Evolutionary conservation across 1,140 invertebrate genomes (phyloP).

Genomic region (Drosophila baimaii): DNA sequence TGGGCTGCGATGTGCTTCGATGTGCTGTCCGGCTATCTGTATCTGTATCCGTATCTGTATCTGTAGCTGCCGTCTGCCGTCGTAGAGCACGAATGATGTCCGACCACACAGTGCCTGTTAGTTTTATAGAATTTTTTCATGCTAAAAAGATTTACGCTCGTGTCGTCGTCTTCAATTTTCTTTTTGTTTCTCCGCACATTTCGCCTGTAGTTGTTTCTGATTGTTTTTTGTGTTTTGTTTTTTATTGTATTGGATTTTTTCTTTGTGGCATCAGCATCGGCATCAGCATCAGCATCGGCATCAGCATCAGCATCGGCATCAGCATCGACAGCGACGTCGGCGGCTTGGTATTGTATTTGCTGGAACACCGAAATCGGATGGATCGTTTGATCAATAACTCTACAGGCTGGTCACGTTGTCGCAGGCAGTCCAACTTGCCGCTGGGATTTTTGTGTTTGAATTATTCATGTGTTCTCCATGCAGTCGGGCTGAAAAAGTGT

Average conservation of each 20-base stretch:
- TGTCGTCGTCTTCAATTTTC: constrained; percentile 81
- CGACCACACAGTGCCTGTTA: constrained; percentile 80
- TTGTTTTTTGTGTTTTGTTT: constrained; percentile 32
- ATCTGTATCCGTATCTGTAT: constrained; percentile 54
- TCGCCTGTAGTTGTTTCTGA: constrained; percentile 57
- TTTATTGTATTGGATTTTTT: constrained; percentile 39
- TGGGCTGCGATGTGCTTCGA: constrained; percentile 1
- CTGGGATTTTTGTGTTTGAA: constrained; percentile 62
- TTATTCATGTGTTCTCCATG: constrained; percentile 75
- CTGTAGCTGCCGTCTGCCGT: constrained; percentile 61
- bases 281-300: constrained; percentile 3
- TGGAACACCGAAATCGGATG: constrained; percentile 39
- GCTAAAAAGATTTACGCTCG: constrained; percentile 82
- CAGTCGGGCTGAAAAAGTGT: constrained; percentile 54
- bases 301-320: constrained; percentile 3
- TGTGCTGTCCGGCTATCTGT: constrained; percentile 33
- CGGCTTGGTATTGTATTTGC: constrained; percentile 12
- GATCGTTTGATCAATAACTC: constrained; percentile 74
- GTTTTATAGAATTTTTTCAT: constrained; percentile 84
- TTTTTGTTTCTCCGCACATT: constrained; percentile 77
- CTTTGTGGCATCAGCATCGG: constrained; percentile 28
- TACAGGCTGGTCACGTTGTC: constrained; percentile 75
- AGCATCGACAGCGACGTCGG: neutral
- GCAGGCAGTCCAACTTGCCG: constrained; percentile 47
- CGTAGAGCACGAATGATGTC: constrained; percentile 79